phyloP scores from a whole-genome alignment of 2,113 vertebrate species.

The Hydropotes inermis region DNA sequence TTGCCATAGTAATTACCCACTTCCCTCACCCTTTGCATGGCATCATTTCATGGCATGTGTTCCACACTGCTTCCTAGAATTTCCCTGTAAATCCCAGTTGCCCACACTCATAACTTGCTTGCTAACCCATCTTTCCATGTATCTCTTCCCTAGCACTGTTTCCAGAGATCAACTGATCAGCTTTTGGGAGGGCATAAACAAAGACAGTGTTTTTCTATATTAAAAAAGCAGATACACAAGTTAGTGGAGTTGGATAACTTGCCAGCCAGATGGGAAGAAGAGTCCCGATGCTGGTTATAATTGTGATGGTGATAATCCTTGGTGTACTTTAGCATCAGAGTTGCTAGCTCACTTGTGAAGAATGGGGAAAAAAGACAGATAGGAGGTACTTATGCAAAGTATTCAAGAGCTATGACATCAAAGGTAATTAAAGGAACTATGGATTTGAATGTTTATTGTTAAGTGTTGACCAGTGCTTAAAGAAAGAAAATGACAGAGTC shows the following conservation, averaged over 20 bases:
- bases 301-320: not conserved
- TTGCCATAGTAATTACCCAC: not conserved
- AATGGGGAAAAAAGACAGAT: not conserved
- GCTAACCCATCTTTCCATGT: not conserved
- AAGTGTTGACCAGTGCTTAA: not conserved
- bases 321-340: not conserved
- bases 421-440: not conserved
- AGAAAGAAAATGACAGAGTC: not conserved
- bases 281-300: not conserved
- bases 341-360: not conserved
- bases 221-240: not conserved
- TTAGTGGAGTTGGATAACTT: not conserved
- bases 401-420: not conserved
- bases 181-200: not conserved
- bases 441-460: not conserved
- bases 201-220: not conserved
- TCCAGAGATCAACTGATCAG: not conserved
- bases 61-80: not conserved
- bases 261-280: not conserved
- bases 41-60: not conserved
- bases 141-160: not conserved
- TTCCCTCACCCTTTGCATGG: not conserved
- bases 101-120: not conserved
- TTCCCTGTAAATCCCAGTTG: not conserved
- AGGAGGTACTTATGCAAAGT: not conserved